A percentile compares a stretch with the other conserved stretches of the same genome.
Conservation (phyloP, 2,888 invertebrate species). For the Catonia carolina region DNA sequence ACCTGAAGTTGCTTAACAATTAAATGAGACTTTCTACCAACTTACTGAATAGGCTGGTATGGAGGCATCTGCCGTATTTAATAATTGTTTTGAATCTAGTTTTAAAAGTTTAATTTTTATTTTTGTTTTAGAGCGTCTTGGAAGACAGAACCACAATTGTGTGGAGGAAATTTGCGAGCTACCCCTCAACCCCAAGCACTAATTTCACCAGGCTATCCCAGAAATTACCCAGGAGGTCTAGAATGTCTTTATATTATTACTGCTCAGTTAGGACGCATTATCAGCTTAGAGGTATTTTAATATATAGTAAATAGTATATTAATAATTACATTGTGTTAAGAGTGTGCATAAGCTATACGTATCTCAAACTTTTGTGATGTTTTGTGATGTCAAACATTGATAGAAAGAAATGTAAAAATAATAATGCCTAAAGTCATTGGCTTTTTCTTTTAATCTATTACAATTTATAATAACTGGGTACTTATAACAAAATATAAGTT, state of each 20-base stretch:
- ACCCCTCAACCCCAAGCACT: slow-evolving; percentile 83
- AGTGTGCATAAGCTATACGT: background rate
- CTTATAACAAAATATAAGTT: no score
- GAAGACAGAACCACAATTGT: slow-evolving; percentile 90
- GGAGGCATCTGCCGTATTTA: no score
- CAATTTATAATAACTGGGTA: no score
- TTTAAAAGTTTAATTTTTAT: no score
- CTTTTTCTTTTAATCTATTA: no score
- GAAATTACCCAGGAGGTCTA: slow-evolving; percentile 89
- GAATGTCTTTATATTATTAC: slow-evolving; percentile 91
- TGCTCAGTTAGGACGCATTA: slow-evolving; percentile 83
- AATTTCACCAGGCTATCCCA: slow-evolving; percentile 87
- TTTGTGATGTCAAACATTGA: background rate
- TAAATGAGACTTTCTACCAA: no score
- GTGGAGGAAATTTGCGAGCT: slow-evolving; percentile 81
- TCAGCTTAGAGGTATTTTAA: slow-evolving; percentile 68
- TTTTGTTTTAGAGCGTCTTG: slow-evolving; percentile 61
- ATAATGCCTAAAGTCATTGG: no score
- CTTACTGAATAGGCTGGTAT: no score
- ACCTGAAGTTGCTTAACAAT: no score
- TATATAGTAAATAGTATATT: no score
- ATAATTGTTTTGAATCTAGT: no score
- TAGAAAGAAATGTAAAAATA: no score
- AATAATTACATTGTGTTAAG: background rate
- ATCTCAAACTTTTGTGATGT: background rate